Evolutionary conservation across 2,113 vertebrate genomes (phyloP).

Genomic region (Phocoena sinus): DNA sequence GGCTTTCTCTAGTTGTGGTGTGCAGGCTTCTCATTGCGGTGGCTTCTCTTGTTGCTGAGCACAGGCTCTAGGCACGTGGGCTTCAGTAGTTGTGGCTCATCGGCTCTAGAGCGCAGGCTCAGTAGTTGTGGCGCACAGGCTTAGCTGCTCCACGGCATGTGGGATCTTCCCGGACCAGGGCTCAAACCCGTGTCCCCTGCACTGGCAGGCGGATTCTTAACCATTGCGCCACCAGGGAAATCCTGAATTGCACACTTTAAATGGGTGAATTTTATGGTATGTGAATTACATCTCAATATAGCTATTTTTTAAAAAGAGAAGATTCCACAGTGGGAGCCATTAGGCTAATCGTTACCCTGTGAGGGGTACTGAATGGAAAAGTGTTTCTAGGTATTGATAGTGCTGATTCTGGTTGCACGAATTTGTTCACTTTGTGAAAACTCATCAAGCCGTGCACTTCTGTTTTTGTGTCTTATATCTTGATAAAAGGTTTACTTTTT

Average conservation of each 20-base stretch:
- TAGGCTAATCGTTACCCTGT: background rate
- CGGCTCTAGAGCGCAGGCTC: no score
- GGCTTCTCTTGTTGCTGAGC: no score
- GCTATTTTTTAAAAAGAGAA: background rate
- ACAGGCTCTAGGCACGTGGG: no score
- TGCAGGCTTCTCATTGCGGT: no score
- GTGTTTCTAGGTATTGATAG: background rate
- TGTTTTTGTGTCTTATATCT: background rate
- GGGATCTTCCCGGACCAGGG: no score
- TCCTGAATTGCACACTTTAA: background rate
- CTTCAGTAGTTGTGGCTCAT: no score
- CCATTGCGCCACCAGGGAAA: no score
- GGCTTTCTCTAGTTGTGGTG: no score
- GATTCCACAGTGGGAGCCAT: background rate
- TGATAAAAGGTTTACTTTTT: conserved; percentile 9
- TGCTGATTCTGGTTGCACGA: background rate
- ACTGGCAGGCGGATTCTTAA: no score
- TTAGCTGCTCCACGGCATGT: no score
- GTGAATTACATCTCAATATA: background rate
- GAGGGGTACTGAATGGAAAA: background rate
- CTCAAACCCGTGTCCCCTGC: no score
- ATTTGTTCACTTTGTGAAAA: conserved; percentile 20
- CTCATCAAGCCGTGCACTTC: background rate
- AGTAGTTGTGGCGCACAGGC: no score
- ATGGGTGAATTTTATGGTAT: background rate